A percentile compares a stretch with the other conserved stretches of the same genome.
phyloP scores from a whole-genome alignment of 2,888 invertebrate species.

The Camptogramma bilineatum region DNA sequence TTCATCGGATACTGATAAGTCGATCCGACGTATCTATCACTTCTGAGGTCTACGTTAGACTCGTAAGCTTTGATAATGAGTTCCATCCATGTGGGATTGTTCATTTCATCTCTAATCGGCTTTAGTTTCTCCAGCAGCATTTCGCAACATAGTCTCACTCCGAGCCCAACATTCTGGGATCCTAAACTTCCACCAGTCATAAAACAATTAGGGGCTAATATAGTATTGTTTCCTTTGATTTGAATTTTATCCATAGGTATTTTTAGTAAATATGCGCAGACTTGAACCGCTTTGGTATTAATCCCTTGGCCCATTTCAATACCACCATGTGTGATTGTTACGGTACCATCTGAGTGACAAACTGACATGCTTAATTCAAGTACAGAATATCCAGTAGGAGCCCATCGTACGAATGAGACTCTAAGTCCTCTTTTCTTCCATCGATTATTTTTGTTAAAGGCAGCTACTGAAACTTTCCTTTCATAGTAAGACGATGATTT shows the following conservation, averaged over 20 bases:
- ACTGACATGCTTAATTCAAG: conserved; percentile 84
- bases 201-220: conserved; percentile 87
- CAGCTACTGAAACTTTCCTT: conserved; percentile 74
- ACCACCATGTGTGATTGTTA: conserved; percentile 87
- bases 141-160: conserved; percentile 79
- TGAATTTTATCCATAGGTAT: conserved; percentile 87
- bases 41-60: conserved; percentile 61
- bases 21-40: conserved; percentile 49
- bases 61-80: conserved; percentile 75
- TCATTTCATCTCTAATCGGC: conserved; percentile 66
- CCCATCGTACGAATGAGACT: conserved; percentile 86
- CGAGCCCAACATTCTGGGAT: conserved; percentile 87
- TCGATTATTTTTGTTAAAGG: conserved; percentile 87
- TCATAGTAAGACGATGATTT: conserved; percentile 79
- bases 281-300: conserved; percentile 88
- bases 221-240: conserved; percentile 87
- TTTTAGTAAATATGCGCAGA: conserved; percentile 87
- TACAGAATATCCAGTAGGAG: conserved; percentile 60
- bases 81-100: conserved; percentile 77
- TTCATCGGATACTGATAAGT: conserved; percentile 51
- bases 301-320: conserved; percentile 91
- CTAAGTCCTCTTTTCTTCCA: conserved; percentile 90
- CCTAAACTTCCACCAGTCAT: conserved; percentile 88
- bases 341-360: conserved; percentile 86
- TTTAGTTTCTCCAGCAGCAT: conserved; percentile 71